phyloP scores from a whole-genome alignment of 2,797 vertebrate species.

The Balearica regulorum region DNA sequence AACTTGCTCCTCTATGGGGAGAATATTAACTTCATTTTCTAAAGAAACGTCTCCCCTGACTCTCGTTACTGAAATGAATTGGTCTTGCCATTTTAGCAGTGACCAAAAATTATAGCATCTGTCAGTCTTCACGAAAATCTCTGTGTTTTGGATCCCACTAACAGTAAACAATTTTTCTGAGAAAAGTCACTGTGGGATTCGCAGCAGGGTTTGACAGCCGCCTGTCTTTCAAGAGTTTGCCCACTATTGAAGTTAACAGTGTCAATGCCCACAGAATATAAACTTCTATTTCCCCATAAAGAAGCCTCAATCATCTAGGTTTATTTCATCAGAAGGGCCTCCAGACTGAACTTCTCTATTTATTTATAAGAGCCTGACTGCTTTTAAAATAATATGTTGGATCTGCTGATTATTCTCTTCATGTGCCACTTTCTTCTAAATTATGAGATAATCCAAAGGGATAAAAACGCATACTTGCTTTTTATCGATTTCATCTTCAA shows the following conservation, averaged over 20 bases:
- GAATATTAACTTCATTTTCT: background rate
- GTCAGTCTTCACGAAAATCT: constrained; percentile 46
- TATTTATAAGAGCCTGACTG: background rate
- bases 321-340: background rate
- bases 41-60: background rate
- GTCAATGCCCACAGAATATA: background rate
- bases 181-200: constrained; percentile 25
- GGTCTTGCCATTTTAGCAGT: background rate
- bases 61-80: background rate
- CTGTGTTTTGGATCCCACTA: background rate
- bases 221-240: constrained; percentile 41
- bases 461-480: background rate
- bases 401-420: background rate
- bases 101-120: constrained; percentile 7
- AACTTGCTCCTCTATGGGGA: background rate
- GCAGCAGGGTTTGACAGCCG: constrained; percentile 35
- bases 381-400: background rate
- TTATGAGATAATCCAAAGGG: background rate
- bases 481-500: background rate
- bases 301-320: background rate
- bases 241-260: constrained; percentile 5
- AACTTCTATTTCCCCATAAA: background rate
- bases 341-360: background rate
- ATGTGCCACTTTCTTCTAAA: background rate
- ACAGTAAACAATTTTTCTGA: constrained; percentile 45